Evolutionary conservation across 2,797 vertebrate genomes (phyloP), one percentile per base, ranked within the genome.

Genomic region (Danio jaintianensis): DNA sequence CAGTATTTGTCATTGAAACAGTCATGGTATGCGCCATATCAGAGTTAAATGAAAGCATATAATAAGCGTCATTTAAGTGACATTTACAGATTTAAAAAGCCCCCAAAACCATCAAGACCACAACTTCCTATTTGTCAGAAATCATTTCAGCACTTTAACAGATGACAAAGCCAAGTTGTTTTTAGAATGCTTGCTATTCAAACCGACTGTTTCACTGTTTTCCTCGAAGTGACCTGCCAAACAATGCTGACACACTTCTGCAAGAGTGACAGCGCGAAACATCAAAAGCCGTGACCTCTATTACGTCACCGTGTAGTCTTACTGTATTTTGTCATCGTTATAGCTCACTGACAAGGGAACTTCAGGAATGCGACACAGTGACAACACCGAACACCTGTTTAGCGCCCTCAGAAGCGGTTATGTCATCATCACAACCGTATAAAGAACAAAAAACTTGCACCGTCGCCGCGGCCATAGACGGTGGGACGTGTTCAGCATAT

Each of bases 381-480:
- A 42, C 53, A 20, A 55, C 18, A 18, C 15, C 12, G 16, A 43
- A 63, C 73, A 83, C 72, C 66, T 85, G 83, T 79, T 73, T 53
- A 58, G 15, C 71, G 52, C 40, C 59, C 43, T 22, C 18, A 9
- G 1, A 22, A 53, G 40, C 59, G 6, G 63, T 79, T 73, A 69
- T 59, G 64, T 78, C 77, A 84, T 62, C 47, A 43, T 62, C 47
- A 43, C 45, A n/a, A 45, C 10, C 50, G 22, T 8, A 15, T 22
- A n/a, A n/a, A 71, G 29, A 47, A 74, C 15, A 71, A 20, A 63
- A 43, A 90, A 87, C 84, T 86, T 87, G 22, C 52, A 55, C 38
- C 36, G 59, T 70, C 48, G 79, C 47, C 43, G 68, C 58, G 77
- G 71, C 72, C 52, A 29, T 16, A 71, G 77, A 79, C 71, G 50